phyloP scores from a whole-genome alignment of 2,797 vertebrate genomes.

The Myotis pilosus region DNA sequence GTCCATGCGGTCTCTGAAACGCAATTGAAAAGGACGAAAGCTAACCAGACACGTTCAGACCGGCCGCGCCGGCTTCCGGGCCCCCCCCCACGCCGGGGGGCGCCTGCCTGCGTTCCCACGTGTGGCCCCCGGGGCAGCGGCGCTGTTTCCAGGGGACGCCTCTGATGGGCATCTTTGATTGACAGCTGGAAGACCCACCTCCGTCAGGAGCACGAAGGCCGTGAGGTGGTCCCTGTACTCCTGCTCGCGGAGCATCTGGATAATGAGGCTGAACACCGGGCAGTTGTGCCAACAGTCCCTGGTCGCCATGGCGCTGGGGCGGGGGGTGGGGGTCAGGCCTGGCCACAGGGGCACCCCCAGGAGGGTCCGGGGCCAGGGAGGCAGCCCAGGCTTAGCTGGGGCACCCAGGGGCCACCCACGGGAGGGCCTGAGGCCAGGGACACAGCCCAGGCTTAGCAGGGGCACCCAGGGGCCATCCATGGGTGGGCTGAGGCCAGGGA shows the following conservation, averaged over 20 bases:
- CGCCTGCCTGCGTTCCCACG: accelerated
- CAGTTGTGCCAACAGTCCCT: conserved; percentile 66
- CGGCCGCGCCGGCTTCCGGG: not conserved
- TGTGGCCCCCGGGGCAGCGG: not conserved
- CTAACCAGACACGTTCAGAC: not conserved
- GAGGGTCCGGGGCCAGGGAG: accelerated
- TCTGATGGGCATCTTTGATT: not conserved
- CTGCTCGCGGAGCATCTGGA: not conserved
- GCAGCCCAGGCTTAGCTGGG: not conserved
- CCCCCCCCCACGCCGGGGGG: not conserved
- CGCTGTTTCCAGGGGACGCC: no score
- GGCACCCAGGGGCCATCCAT: no score
- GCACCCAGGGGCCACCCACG: no score
- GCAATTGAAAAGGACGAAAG: not conserved
- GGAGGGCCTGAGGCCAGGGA: accelerated
- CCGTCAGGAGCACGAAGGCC: conserved; percentile 6
- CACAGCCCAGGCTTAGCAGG: not conserved
- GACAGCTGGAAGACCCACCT: conserved; percentile 33
- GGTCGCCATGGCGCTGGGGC: conserved; percentile 42
- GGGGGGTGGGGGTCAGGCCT: accelerated
- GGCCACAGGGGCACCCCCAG: no score
- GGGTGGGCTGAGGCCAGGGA: no score
- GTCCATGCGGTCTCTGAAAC: not conserved
- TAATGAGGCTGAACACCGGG: conserved; percentile 52
- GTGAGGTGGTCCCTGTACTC: not conserved